Conservation (phyloP, 2,113 vertebrate species). For the Sebastes fasciatus region DNA sequence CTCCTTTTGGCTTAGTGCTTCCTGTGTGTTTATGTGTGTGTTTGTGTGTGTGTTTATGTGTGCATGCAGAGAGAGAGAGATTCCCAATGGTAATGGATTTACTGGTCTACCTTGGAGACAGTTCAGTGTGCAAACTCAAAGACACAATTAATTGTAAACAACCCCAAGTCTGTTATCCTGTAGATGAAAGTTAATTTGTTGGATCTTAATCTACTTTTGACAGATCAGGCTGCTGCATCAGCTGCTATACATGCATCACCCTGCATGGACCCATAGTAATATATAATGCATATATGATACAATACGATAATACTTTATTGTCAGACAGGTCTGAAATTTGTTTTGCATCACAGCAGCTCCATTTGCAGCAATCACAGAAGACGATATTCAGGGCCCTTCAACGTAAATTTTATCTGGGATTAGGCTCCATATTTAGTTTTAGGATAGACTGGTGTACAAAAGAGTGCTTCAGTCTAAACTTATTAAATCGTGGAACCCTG, state of each 20-base stretch:
- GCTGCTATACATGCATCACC: neutral
- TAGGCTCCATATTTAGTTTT: too few species aligned
- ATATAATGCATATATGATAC: neutral
- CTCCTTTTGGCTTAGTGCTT: constrained; percentile 69
- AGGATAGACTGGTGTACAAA: too few species aligned
- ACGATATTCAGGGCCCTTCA: too few species aligned
- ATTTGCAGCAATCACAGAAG: too few species aligned
- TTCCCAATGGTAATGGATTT: constrained; percentile 50
- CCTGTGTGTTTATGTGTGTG: constrained; percentile 34
- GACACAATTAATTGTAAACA: constrained; percentile 45
- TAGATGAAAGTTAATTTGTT: constrained; percentile 21
- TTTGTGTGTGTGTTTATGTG: neutral
- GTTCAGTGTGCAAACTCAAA: constrained; percentile 48
- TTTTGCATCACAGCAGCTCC: too few species aligned
- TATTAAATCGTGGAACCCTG: too few species aligned
- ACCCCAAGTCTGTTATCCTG: constrained; percentile 3
- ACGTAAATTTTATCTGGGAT: too few species aligned
- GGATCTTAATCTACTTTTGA: constrained; percentile 36
- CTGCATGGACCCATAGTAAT: neutral
- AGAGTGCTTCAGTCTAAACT: too few species aligned
- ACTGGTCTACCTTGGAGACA: constrained; percentile 42
- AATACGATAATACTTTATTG: too few species aligned
- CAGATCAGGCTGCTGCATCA: constrained; percentile 29
- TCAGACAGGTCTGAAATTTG: too few species aligned
- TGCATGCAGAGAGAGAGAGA: neutral